Evolutionary conservation across 1,140 invertebrate genomes (phyloP).

Genomic region (Drosophila kanapiae): DNA sequence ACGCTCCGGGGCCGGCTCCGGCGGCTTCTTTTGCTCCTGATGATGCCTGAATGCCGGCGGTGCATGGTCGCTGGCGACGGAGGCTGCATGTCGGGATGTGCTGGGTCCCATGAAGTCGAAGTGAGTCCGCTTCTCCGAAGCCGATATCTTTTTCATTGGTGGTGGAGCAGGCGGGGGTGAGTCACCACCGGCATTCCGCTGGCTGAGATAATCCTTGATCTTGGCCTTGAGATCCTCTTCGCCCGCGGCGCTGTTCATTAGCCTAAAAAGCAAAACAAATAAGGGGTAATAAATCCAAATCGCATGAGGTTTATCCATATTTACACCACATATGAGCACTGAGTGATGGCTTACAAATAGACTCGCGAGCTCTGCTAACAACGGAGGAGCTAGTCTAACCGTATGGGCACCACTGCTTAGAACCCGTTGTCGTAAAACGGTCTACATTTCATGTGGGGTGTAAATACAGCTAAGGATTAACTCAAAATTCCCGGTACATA

Average conservation of each 20-base stretch:
- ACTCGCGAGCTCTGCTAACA: too few species aligned
- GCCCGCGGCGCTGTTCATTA: slow-evolving; percentile 45
- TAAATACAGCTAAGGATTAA: slow-evolving; percentile 4
- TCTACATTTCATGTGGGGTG: neutral
- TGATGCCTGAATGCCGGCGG: slow-evolving; percentile 44
- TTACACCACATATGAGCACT: slow-evolving; percentile 1
- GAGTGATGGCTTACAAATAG: too few species aligned
- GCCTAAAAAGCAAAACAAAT: slow-evolving; percentile 48
- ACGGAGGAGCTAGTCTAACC: too few species aligned
- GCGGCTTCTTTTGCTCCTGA: slow-evolving; percentile 30
- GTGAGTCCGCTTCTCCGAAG: neutral
- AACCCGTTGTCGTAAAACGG: neutral
- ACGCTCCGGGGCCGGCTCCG: slow-evolving; percentile 14
- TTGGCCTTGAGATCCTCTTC: slow-evolving; percentile 54
- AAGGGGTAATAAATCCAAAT: neutral
- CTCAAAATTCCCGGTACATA: slow-evolving; percentile 29
- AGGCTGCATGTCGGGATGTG: slow-evolving; percentile 58
- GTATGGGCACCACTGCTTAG: too few species aligned
- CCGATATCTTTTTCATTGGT: slow-evolving; percentile 8
- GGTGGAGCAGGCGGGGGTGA: slow-evolving; percentile 50
- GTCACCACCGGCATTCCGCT: slow-evolving; percentile 23
- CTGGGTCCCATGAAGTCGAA: slow-evolving; percentile 48
- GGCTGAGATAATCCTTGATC: slow-evolving; percentile 43
- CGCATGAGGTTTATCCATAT: neutral
- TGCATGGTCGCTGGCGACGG: slow-evolving; percentile 17